Evolutionary conservation across 2,113 vertebrate species (phyloP), one percentile per base, ranked within the genome.

Genomic region (Cichladusa arquata): DNA sequence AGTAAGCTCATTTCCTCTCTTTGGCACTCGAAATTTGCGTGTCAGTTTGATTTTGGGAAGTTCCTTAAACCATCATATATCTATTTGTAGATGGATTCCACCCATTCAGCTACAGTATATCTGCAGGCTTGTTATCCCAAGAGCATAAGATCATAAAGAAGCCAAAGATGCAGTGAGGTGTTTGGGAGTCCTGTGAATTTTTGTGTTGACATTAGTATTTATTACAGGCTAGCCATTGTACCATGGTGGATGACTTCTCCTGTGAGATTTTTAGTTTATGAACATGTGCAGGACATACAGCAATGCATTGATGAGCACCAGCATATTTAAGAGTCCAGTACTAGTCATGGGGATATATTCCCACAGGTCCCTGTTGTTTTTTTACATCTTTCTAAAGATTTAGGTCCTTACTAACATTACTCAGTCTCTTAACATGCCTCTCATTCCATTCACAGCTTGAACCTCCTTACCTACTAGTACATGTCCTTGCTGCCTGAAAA

Each of bases 381-480:
- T 85, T 56, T 69, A 16, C 9, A 57, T 60, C n/a, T 96, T 95
- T 40, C 33, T 78, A 25, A 47, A 88, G 70, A 85, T 95, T 96
- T 82, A 84, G 47, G 47, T 81, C 40, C 33, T 86, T 78, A 38
- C 81, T 95, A 42, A 20, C 17, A 29, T 90, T 87, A 45, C 50
- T 88, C 31, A 51, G 20, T 40, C 60, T 94, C 65, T 29, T 87
- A 45, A 67, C 44, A 62, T 70, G 36, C 28, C 44, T 81, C 26
- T 60, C 48, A 82, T 82, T 45, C 65, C 92, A 19, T 81, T 92
- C 91, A 84, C 67, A 95, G 54, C 60, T 93, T 97, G 80, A 78
- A 90, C 28, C 86, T 96, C 53, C 71, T 97, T 54, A 81, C 66
- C 44, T 92, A 53, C 50, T 60, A 48, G 26, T 80, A 36, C 51